A percentile compares a stretch with the other conserved stretches of the same genome.
phyloP scores from a whole-genome alignment of 2,797 vertebrate species.

The Echeneis naucrates region DNA sequence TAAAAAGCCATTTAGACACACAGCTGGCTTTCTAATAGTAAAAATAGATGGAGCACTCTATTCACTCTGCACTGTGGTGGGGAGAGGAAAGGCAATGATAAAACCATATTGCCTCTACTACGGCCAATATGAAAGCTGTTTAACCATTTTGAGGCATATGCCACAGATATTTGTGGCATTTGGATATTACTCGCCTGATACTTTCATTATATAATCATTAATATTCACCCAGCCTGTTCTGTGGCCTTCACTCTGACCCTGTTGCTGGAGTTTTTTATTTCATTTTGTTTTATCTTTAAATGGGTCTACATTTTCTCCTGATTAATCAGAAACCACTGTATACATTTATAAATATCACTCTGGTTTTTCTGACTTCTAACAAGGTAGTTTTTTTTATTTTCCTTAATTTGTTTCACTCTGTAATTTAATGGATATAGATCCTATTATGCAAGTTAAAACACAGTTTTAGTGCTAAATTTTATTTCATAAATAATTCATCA shows the following conservation, averaged over 20 bases:
- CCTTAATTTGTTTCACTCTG: too few species aligned
- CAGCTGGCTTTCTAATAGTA: conserved; percentile 45
- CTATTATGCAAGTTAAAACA: too few species aligned
- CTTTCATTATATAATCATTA: conserved; percentile 33
- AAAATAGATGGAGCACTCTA: conserved; percentile 53
- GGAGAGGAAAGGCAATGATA: conserved; percentile 21
- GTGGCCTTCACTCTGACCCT: conserved; percentile 26
- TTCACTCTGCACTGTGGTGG: conserved; percentile 35
- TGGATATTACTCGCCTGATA: conserved; percentile 11
- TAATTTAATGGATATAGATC: too few species aligned
- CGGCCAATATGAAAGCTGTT: conserved; percentile 15
- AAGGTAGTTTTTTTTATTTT: too few species aligned
- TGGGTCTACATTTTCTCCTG: background rate
- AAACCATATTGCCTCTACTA: conserved; percentile 31
- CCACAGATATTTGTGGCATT: conserved; percentile 31
- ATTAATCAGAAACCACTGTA: background rate
- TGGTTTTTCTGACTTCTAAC: too few species aligned
- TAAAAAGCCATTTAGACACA: conserved; percentile 71
- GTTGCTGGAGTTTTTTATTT: conserved; percentile 8
- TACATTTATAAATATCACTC: too few species aligned
- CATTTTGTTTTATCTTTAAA: background rate
- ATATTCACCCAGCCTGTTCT: conserved; percentile 35
- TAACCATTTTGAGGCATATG: conserved; percentile 14
- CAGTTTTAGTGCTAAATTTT: too few species aligned
- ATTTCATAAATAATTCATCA: too few species aligned